Percentiles rank a stretch among this genome's conserved stretches.
These are phyloP conservation scores for Urechis unicinctus DNA, from an alignment of 2,888 invertebrate species.

Conservation along the genomic window DNA sequence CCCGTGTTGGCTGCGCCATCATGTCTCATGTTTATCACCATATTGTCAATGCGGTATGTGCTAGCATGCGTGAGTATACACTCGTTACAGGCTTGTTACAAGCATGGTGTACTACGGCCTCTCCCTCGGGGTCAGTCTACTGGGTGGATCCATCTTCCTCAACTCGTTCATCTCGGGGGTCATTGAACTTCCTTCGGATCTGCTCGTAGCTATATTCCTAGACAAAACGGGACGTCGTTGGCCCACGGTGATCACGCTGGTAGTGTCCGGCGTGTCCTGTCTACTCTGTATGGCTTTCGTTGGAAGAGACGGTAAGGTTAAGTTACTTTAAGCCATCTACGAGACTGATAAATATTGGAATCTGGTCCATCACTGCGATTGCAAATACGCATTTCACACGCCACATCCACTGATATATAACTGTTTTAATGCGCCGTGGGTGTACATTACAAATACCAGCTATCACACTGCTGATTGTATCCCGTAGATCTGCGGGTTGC, in stretches of 20 bases:
- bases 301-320: slow-evolving; percentile 10
- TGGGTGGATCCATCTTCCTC: slow-evolving; percentile 11
- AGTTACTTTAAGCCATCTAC: too few relatives aligned
- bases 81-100: slow-evolving; percentile 11
- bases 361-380: too few relatives aligned
- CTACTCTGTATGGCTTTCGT: slow-evolving; percentile 8
- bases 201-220: slow-evolving; percentile 2
- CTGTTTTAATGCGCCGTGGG: background rate
- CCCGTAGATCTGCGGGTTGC: slow-evolving; percentile 3
- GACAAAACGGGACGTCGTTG: too few relatives aligned
- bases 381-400: too few relatives aligned
- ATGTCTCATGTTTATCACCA: too few relatives aligned
- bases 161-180: slow-evolving; percentile 13
- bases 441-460: background rate
- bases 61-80: background rate
- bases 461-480: background rate
- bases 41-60: too few relatives aligned
- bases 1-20: too few relatives aligned
- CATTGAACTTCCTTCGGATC: slow-evolving; percentile 12
- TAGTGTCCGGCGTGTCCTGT: slow-evolving; percentile 4
- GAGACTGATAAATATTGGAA: too few relatives aligned
- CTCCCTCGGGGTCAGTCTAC: slow-evolving; percentile 9
- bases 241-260: slow-evolving; percentile 5
- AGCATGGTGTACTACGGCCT: slow-evolving; percentile 15
- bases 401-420: background rate